Percentiles rank a stretch among this genome's conserved stretches.
Evolutionary conservation across 2,888 invertebrate genomes (phyloP).

Genomic region (Eupsilia transversa): DNA sequence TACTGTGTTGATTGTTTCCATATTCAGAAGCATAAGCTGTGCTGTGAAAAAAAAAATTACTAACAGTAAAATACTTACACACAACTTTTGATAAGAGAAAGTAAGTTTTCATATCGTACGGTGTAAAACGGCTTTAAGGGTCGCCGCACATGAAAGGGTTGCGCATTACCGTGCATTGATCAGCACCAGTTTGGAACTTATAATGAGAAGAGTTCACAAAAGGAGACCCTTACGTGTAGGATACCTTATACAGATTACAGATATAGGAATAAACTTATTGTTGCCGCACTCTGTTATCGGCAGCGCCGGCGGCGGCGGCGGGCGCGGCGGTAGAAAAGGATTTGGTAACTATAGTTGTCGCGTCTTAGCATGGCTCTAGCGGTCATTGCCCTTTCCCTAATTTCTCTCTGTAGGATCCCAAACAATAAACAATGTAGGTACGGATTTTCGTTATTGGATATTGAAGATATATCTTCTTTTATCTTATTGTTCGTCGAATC

Average conservation of each 20-base stretch:
- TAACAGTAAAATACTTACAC: not conserved
- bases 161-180: conserved; percentile 64
- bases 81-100: not conserved
- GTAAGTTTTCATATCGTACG: conserved; percentile 28
- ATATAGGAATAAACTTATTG: conserved; percentile 54
- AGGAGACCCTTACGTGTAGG: conserved; percentile 58
- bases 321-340: conserved; percentile 8
- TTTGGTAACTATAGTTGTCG: conserved; percentile 7
- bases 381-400: not conserved
- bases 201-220: conserved; percentile 64
- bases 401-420: too few species aligned
- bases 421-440: too few species aligned
- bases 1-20: not conserved
- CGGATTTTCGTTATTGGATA: too few species aligned
- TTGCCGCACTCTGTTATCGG: conserved; percentile 25
- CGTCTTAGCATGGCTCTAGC: not conserved
- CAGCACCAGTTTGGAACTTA: conserved; percentile 68
- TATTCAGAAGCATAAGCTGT: not conserved
- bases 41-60: not conserved
- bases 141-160: conserved; percentile 60
- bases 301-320: not conserved
- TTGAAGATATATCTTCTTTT: too few species aligned
- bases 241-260: conserved; percentile 62
- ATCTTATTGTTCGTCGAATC: too few species aligned
- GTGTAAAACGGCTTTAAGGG: conserved; percentile 59